Evolutionary conservation across 2,888 invertebrate species (phyloP).

Genomic region (Pogonocherus hispidulus): DNA sequence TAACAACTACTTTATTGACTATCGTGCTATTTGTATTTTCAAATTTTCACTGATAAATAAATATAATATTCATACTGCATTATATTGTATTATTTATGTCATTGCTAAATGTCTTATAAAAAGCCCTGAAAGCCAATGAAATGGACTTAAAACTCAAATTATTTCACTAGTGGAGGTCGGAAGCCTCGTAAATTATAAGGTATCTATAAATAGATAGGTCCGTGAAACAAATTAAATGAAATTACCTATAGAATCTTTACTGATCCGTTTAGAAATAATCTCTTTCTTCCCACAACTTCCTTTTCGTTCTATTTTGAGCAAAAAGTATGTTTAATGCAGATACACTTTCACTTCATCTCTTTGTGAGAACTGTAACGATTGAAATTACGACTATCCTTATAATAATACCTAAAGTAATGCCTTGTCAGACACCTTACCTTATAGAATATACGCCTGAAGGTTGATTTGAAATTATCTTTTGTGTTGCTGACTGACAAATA

Average conservation of each 20-base stretch:
- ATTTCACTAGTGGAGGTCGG: too few species aligned
- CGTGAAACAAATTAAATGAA: conserved; percentile 4
- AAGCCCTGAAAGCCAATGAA: conserved; percentile 21
- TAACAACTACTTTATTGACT: too few species aligned
- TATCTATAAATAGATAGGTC: conserved; percentile 43
- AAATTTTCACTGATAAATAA: too few species aligned
- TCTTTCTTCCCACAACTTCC: neutral
- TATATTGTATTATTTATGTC: too few species aligned
- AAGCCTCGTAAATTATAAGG: conserved; percentile 44
- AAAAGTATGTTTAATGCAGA: neutral
- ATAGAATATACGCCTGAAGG: too few species aligned
- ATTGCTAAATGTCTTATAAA: too few species aligned
- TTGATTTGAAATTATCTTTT: too few species aligned
- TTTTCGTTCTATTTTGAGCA: neutral
- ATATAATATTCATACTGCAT: too few species aligned
- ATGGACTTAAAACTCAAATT: conserved; percentile 42
- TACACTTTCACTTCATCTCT: neutral
- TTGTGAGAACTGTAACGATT: neutral
- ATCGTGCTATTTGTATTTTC: too few species aligned
- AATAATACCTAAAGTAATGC: neutral
- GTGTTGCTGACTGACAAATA: too few species aligned
- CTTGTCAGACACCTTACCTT: neutral
- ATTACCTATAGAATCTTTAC: conserved; percentile 2
- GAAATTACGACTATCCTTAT: neutral
- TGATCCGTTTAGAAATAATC: neutral